Evolutionary conservation across 2,797 vertebrate genomes (phyloP).

Genomic region (Dromococcyx pavoninus): DNA sequence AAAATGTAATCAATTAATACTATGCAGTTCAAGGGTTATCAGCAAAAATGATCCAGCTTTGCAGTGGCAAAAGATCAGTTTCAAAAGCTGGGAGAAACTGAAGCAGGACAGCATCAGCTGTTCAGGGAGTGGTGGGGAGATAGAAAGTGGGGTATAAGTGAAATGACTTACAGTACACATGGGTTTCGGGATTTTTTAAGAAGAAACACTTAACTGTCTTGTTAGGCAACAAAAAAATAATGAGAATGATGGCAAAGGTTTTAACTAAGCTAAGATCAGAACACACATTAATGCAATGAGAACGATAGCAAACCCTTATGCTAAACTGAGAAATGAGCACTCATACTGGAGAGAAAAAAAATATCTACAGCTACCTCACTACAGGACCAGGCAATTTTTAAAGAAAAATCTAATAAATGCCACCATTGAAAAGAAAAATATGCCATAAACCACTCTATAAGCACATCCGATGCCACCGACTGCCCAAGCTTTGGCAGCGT

Average conservation of each 20-base stretch:
- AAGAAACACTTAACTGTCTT: not conserved
- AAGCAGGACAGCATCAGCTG: not conserved
- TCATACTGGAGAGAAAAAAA: not conserved
- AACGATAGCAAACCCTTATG: not conserved
- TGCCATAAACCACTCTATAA: not conserved
- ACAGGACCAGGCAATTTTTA: not conserved
- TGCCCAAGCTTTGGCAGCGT: not conserved
- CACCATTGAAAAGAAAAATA: not conserved
- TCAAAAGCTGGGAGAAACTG: not conserved
- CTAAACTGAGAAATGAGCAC: not conserved
- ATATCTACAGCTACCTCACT: not conserved
- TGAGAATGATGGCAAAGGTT: not conserved
- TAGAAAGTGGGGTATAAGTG: not conserved
- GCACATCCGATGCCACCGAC: not conserved
- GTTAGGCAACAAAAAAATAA: not conserved
- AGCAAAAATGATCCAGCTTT: not conserved
- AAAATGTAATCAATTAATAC: no score
- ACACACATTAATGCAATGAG: not conserved
- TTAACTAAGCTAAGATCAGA: not conserved
- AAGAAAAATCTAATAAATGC: not conserved
- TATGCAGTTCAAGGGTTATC: not conserved
- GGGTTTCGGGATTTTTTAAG: not conserved
- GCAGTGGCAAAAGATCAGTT: not conserved
- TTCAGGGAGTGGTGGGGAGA: not conserved
- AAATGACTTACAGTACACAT: not conserved